A percentile compares a stretch with the other conserved stretches of the same genome.
Conservation (phyloP, 37 sponge, comb jelly and placozoan species). For the Haliclona indistincta region DNA sequence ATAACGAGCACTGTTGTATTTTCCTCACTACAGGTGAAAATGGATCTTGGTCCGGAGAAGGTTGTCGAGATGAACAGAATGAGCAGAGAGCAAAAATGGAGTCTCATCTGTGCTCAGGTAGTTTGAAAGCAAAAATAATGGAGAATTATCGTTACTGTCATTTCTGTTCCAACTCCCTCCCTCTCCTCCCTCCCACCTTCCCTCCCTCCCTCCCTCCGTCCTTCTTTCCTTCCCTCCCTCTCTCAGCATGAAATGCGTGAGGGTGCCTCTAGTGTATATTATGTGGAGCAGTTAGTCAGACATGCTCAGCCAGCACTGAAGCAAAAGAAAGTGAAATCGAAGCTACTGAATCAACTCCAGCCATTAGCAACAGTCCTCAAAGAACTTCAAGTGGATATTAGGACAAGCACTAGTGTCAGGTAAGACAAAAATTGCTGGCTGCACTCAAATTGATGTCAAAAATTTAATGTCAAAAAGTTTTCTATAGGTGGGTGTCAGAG, state of each 20-base stretch:
- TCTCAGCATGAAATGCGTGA: constrained; percentile 71
- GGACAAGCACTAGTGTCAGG: constrained; percentile 67
- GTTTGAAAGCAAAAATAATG: no score
- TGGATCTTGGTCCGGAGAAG: constrained; percentile 69
- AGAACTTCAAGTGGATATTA: constrained; percentile 82
- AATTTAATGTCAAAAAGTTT: no score
- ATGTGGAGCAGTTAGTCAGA: constrained; percentile 75
- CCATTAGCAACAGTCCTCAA: constrained; percentile 56
- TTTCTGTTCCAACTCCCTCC: no score
- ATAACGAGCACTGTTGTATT: no score
- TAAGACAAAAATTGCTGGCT: no score
- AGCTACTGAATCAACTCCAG: constrained; percentile 62
- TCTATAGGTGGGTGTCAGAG: constrained; percentile 65
- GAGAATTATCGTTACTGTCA: no score
- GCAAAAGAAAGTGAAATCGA: constrained; percentile 61
- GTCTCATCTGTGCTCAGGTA: constrained; percentile 76
- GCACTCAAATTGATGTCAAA: no score
- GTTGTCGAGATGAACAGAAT: constrained; percentile 66
- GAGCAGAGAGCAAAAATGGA: constrained; percentile 76
- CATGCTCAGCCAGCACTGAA: constrained; percentile 75
- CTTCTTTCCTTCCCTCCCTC: no score
- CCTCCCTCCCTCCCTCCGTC: no score
- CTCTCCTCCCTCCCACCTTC: no score
- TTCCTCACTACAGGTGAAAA: constrained; percentile 29
- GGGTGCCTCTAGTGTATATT: constrained; percentile 64